Evolutionary conservation across 2,888 invertebrate genomes (phyloP).

Genomic region (Azorinus chamasolen): DNA sequence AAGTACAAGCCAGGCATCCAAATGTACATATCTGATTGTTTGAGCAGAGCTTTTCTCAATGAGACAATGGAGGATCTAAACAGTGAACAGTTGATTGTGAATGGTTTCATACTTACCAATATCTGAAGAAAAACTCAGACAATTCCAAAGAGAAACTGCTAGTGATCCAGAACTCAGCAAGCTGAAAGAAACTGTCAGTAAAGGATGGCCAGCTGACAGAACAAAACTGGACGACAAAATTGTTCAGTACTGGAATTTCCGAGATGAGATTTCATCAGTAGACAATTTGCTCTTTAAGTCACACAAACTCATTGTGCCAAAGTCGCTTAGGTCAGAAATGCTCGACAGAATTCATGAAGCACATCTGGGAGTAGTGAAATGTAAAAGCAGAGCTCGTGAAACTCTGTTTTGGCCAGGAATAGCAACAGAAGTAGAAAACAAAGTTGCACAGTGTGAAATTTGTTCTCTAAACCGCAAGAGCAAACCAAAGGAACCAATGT

Average conservation of each 20-base stretch:
- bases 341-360: constrained; percentile 21
- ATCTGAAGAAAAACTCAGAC: background rate
- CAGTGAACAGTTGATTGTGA: background rate
- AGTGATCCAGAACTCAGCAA: constrained; percentile 32
- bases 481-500: constrained; percentile 40
- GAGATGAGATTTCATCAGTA: constrained; percentile 48
- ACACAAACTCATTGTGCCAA: constrained; percentile 22
- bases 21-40: constrained; percentile 39
- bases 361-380: constrained; percentile 33
- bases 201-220: constrained; percentile 49
- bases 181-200: constrained; percentile 20
- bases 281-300: constrained; percentile 52
- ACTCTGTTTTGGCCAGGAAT: constrained; percentile 33
- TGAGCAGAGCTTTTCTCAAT: constrained; percentile 24
- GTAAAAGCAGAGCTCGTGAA: constrained; percentile 26
- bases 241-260: constrained; percentile 38
- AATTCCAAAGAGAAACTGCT: constrained; percentile 24
- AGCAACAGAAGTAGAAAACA: constrained; percentile 17
- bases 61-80: constrained; percentile 17
- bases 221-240: background rate
- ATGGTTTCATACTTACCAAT: constrained; percentile 10
- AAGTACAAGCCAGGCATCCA: constrained; percentile 40
- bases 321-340: constrained; percentile 25
- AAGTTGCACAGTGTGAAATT: constrained; percentile 18
- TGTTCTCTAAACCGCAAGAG: constrained; percentile 18